These are phyloP conservation scores for Leuciscus waleckii DNA, from an alignment of 2,797 vertebrate genomes.

Conservation along the genomic window DNA sequence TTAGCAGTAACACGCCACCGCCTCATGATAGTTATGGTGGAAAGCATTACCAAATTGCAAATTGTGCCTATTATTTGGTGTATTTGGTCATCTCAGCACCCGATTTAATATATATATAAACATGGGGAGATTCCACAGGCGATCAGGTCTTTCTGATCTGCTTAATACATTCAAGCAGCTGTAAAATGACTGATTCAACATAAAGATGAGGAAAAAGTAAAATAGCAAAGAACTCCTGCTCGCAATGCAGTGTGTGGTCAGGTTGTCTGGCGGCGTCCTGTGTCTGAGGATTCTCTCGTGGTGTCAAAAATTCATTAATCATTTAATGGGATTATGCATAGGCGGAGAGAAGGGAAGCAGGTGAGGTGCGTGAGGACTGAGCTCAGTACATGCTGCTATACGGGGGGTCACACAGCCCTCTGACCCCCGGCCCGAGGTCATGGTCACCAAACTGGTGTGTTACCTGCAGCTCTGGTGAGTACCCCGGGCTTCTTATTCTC, in stretches of 20 bases:
- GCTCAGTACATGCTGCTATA: background rate
- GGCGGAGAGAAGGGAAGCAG: conserved; percentile 11
- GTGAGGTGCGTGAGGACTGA: background rate
- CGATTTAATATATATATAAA: background rate
- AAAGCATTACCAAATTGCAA: background rate
- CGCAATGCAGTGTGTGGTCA: background rate
- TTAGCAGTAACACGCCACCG: background rate
- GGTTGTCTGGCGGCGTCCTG: background rate
- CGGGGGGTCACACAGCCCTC: background rate
- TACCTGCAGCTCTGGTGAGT: conserved; percentile 80
- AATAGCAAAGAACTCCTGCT: no score
- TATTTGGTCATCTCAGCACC: background rate
- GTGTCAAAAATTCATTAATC: conserved; percentile 59
- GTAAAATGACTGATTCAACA: background rate
- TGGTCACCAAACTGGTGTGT: conserved; percentile 73
- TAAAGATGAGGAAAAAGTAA: background rate
- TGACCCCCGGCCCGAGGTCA: conserved; percentile 64
- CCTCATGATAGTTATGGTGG: background rate
- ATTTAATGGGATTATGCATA: conserved; percentile 61
- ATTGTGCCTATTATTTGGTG: background rate
- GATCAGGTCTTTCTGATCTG: background rate
- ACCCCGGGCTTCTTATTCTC: background rate
- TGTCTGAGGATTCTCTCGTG: conserved; percentile 9
- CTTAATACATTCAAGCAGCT: background rate
- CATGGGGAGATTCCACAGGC: no score